These are phyloP conservation scores for Haliaeetus leucogaster DNA, from an alignment of 2,113 vertebrate genomes.

Conservation along the genomic window DNA sequence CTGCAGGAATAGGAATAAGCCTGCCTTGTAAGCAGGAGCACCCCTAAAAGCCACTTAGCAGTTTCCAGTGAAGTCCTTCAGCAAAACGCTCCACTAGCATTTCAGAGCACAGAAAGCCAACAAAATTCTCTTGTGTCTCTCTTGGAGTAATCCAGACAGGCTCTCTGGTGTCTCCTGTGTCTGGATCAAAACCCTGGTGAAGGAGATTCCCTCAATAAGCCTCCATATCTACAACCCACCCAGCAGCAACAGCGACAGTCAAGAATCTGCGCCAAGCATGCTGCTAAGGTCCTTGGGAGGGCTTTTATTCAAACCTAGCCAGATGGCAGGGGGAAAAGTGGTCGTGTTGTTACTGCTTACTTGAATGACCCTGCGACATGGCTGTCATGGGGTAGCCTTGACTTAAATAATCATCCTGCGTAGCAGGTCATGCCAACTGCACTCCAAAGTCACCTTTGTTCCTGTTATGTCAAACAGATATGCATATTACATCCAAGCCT, in stretches of 20 bases:
- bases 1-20: not conserved
- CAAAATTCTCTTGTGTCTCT: not conserved
- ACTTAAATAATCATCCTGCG: not conserved
- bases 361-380: not conserved
- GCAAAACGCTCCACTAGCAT: not conserved
- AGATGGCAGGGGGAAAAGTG: not conserved
- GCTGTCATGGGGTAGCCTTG: not conserved
- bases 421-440: fast-evolving
- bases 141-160: not conserved
- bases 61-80: not conserved
- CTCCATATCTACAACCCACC: not conserved
- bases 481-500: not conserved
- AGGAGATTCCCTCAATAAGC: not conserved
- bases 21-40: not conserved
- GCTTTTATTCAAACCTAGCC: not conserved
- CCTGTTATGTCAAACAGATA: not conserved
- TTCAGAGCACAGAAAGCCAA: not conserved
- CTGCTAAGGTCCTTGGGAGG: not conserved
- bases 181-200: not conserved
- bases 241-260: fast-evolving
- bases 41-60: not conserved
- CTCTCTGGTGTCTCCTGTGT: not conserved
- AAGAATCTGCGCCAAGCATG: fast-evolving
- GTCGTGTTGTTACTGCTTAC: not conserved
- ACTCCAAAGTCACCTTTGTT: fast-evolving